Evolutionary conservation across 2,113 vertebrate species (phyloP).

Genomic region (Grantiella picta): DNA sequence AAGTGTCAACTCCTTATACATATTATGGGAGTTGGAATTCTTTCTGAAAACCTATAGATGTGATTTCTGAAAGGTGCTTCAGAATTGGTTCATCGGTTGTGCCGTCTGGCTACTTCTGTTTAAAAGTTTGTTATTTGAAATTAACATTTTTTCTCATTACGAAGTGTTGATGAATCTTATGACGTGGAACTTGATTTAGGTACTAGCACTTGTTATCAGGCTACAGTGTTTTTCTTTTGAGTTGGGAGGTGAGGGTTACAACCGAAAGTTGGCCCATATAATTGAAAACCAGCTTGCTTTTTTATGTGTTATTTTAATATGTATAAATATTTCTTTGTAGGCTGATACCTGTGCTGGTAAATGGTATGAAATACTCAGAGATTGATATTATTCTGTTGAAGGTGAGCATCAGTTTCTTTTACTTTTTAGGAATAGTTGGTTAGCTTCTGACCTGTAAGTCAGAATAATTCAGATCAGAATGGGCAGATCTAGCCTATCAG

Average conservation of each 20-base stretch:
- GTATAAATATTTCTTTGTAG: conserved; percentile 67
- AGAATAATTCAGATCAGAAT: neutral
- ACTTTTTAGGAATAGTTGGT: neutral
- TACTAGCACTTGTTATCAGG: neutral
- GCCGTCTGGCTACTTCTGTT: neutral
- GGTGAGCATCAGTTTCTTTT: conserved; percentile 73
- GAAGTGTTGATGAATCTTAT: neutral
- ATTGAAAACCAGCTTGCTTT: neutral
- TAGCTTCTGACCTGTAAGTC: neutral
- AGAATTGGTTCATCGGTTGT: neutral
- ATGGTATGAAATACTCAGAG: conserved; percentile 98
- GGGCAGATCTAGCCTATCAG: neutral
- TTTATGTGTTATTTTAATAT: neutral
- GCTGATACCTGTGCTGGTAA: conserved; percentile 93
- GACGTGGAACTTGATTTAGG: neutral
- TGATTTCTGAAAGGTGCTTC: neutral
- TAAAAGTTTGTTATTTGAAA: neutral
- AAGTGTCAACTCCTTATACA: neutral
- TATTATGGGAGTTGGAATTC: neutral
- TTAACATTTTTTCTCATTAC: neutral
- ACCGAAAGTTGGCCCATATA: neutral
- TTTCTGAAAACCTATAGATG: neutral
- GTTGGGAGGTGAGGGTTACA: neutral
- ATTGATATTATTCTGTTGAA: conserved; percentile 98
- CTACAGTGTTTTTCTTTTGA: neutral